A percentile compares a stretch with the other conserved stretches of the same genome.
Conservation (phyloP, 1,140 invertebrate species). For the Euura lappo region DNA sequence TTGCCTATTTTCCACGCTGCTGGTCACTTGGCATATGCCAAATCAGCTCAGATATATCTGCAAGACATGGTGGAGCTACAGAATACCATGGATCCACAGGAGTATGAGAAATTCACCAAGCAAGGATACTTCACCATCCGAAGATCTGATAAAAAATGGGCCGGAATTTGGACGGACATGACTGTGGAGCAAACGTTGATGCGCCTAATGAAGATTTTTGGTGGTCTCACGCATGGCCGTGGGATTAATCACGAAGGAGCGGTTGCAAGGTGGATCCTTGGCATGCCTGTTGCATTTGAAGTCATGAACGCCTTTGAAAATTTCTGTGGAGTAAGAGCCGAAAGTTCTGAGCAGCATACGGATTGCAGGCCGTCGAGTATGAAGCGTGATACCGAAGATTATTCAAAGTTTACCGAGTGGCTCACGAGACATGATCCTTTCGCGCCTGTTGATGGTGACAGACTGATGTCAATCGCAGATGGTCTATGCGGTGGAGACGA, state of each 20-base stretch:
- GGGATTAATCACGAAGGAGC: not conserved
- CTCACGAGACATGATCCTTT: not conserved
- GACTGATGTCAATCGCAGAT: slow-evolving; percentile 43
- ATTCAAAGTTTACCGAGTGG: not conserved
- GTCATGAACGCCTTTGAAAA: not conserved
- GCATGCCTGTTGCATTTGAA: not conserved
- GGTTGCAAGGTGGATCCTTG: slow-evolving; percentile 21
- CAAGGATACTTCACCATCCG: slow-evolving; percentile 36
- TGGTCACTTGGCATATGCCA: not conserved
- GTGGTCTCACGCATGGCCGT: not conserved
- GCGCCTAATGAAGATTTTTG: slow-evolving; percentile 27
- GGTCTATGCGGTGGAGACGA: slow-evolving; percentile 41
- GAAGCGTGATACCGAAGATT: not conserved
- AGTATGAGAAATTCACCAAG: slow-evolving; percentile 21
- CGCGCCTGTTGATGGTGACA: not conserved
- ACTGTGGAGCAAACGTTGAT: slow-evolving; percentile 20
- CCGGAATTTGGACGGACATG: slow-evolving; percentile 14
- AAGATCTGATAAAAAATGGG: slow-evolving; percentile 31
- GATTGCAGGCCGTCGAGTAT: not conserved
- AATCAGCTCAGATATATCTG: slow-evolving; percentile 11
- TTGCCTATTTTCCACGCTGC: slow-evolving; percentile 26
- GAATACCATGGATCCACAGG: not conserved
- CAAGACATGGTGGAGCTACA: slow-evolving; percentile 9
- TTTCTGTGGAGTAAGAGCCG: not conserved
- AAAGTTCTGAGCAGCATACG: not conserved